These are phyloP conservation scores for Ctenosaura bakeri DNA, from an alignment of 2,797 vertebrate genomes.

Conservation along the genomic window DNA sequence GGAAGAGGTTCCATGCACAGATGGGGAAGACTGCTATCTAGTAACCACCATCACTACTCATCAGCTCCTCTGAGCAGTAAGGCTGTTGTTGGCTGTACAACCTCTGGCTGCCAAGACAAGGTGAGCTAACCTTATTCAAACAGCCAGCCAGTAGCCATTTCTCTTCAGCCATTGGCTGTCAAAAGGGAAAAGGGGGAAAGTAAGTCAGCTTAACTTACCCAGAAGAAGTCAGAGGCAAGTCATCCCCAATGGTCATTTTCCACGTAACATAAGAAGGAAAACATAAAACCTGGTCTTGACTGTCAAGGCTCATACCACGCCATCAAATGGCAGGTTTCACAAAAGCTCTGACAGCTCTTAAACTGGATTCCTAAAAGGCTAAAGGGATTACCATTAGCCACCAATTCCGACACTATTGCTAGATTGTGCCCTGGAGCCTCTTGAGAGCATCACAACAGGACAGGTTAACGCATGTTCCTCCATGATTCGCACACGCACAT, in stretches of 20 bases:
- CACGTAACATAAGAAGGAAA: constrained; percentile 6
- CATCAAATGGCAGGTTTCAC: constrained; percentile 24
- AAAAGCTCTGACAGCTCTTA: not conserved
- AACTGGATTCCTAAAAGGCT: constrained; percentile 17
- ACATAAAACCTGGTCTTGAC: not conserved
- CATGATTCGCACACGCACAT: not conserved
- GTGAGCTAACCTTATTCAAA: constrained; percentile 6
- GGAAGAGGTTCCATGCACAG: constrained; percentile 34
- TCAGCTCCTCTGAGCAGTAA: constrained; percentile 13
- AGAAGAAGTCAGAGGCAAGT: constrained; percentile 9
- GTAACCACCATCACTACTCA: not conserved
- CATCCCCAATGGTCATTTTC: constrained; percentile 11
- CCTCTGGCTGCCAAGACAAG: constrained; percentile 1
- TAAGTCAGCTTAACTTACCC: constrained; percentile 27
- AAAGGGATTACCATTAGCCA: not conserved
- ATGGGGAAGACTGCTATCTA: not conserved
- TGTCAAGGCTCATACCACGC: constrained; percentile 7
- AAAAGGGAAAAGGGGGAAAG: constrained; percentile 5
- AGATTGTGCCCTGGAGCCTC: constrained; percentile 2
- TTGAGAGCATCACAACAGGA: not conserved
- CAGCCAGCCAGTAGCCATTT: not conserved
- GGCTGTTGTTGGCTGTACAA: not conserved
- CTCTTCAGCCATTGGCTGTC: constrained; percentile 6
- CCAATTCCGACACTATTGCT: constrained; percentile 14
- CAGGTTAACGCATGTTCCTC: constrained; percentile 20